phyloP scores from a whole-genome alignment of 2,797 vertebrate species.

The Microctenopoma stevenorrisi region DNA sequence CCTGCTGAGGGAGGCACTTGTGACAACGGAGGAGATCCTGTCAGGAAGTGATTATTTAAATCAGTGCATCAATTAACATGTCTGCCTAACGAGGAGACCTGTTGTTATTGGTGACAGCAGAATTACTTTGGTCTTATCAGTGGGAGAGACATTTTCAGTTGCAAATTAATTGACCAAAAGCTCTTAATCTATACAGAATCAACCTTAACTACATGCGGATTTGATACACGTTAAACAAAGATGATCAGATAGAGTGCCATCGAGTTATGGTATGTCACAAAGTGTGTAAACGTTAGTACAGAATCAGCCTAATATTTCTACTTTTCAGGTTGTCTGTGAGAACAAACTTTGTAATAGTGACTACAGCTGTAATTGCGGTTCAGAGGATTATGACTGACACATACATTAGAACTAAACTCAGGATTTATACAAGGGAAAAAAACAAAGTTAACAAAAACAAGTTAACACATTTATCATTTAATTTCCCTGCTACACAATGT shows the following conservation, averaged over 20 bases:
- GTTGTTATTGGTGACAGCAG: constrained; percentile 68
- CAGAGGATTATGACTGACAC: constrained; percentile 36
- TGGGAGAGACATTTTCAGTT: constrained; percentile 41
- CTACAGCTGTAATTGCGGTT: constrained; percentile 9
- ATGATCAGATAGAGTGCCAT: constrained; percentile 7
- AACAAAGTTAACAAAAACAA: neutral
- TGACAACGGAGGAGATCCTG: constrained; percentile 62
- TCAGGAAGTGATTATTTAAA: constrained; percentile 77
- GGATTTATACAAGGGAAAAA: neutral
- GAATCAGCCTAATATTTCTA: neutral
- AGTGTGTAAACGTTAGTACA: neutral
- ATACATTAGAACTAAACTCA: constrained; percentile 28
- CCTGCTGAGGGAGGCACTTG: constrained; percentile 53
- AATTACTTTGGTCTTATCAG: constrained; percentile 62
- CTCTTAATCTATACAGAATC: constrained; percentile 46
- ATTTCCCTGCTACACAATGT: neutral
- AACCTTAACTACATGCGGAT: constrained; percentile 27
- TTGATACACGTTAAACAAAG: constrained; percentile 18
- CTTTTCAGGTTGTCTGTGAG: neutral
- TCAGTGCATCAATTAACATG: constrained; percentile 67
- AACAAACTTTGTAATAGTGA: constrained; percentile 16
- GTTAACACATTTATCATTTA: neutral
- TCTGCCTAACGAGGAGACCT: constrained; percentile 65
- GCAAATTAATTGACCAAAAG: constrained; percentile 63
- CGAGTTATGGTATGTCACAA: constrained; percentile 5